These are phyloP conservation scores for Zele albiditarsus DNA, from an alignment of 2,888 invertebrate species.

Conservation along the genomic window DNA sequence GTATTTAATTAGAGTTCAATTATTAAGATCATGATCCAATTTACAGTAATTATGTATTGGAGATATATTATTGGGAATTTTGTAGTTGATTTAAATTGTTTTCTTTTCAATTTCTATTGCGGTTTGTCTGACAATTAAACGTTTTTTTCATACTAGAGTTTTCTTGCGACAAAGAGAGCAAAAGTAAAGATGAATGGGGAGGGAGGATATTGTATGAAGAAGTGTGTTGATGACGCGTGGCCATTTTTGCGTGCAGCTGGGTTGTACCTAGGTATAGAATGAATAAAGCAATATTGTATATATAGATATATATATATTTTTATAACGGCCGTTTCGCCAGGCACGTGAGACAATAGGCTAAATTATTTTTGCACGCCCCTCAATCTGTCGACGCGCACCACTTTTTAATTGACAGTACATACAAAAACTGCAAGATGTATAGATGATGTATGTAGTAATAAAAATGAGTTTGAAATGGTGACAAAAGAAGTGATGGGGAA, in stretches of 20 bases:
- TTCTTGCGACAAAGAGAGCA: too few species aligned
- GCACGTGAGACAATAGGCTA: slow-evolving; percentile 66
- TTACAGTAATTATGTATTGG: neutral
- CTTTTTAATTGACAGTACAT: slow-evolving; percentile 52
- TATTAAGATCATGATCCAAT: too few species aligned
- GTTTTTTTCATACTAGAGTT: too few species aligned
- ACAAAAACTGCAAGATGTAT: neutral
- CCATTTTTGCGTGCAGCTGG: slow-evolving; percentile 58
- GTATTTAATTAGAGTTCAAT: too few species aligned
- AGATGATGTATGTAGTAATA: neutral
- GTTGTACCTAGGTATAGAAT: slow-evolving; percentile 48
- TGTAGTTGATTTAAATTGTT: slow-evolving; percentile 61
- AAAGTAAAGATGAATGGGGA: neutral
- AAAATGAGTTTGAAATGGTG: neutral
- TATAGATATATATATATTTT: slow-evolving; percentile 19
- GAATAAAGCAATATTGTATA: too few species aligned
- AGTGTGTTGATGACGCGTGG: slow-evolving; percentile 28
- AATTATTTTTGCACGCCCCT: slow-evolving; percentile 65
- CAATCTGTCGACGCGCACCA: slow-evolving; percentile 65
- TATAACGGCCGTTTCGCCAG: slow-evolving; percentile 65
- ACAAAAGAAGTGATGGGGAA: too few species aligned
- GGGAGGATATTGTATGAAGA: neutral
- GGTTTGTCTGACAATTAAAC: too few species aligned
- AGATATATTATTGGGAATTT: slow-evolving; percentile 38
- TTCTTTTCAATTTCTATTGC: slow-evolving; percentile 55